These are phyloP conservation scores for Macaria liturata DNA, from an alignment of 2,888 invertebrate species.

Conservation along the genomic window DNA sequence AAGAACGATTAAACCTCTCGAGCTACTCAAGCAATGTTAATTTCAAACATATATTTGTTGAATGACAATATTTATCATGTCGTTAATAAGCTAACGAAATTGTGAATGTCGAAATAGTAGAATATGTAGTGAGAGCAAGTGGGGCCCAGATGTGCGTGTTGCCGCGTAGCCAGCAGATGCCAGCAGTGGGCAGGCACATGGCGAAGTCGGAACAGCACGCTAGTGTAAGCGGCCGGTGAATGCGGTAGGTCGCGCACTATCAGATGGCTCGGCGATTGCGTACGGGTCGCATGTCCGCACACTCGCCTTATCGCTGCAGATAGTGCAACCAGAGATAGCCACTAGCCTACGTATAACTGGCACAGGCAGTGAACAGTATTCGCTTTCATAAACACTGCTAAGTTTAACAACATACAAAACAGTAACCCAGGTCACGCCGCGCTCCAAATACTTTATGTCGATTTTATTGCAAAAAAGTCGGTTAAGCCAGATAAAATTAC, in stretches of 20 bases:
- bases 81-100: neutral
- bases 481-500: conserved; percentile 22
- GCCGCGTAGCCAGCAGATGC: neutral
- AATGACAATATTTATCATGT: no score
- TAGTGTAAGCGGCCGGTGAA: conserved; percentile 34
- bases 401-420: conserved; percentile 25
- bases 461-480: conserved; percentile 23
- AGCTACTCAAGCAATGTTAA: no score
- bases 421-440: conserved; percentile 37
- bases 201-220: neutral
- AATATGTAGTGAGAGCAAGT: conserved; percentile 7
- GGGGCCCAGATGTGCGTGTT: conserved; percentile 2
- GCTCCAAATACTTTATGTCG: conserved; percentile 12
- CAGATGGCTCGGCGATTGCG: conserved; percentile 43
- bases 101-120: neutral
- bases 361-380: no score
- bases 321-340: conserved; percentile 34
- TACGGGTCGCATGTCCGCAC: conserved; percentile 25
- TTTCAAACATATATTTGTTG: no score
- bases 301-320: conserved; percentile 42
- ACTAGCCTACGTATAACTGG: neutral
- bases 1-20: no score
- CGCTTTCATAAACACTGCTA: conserved; percentile 17
- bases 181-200: neutral
- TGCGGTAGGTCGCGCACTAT: conserved; percentile 54